Evolutionary conservation across 1,140 invertebrate species (phyloP).

Genomic region (Scylla paramamosain): DNA sequence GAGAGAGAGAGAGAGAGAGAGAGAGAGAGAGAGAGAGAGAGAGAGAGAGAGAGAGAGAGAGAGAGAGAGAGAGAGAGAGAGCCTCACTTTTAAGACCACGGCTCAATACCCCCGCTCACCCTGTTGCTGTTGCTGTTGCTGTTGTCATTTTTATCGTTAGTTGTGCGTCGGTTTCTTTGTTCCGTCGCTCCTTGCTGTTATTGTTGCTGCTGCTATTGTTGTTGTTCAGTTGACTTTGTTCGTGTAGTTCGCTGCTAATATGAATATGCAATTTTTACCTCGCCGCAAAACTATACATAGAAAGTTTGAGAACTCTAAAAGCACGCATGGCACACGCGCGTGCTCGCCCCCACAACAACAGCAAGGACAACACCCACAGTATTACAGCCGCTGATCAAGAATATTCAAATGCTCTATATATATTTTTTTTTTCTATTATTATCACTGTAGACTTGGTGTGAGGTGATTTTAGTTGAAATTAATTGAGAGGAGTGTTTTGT

Average conservation of each 20-base stretch:
- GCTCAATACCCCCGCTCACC: background rate
- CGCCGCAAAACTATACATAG: background rate
- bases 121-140: slow-evolving; percentile 18
- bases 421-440: too few species aligned
- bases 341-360: too few species aligned
- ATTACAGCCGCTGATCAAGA: too few species aligned
- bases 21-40: background rate
- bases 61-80: background rate
- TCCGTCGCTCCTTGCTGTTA: background rate
- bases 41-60: slow-evolving; percentile 18
- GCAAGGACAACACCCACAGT: too few species aligned
- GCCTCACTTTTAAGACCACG: slow-evolving; percentile 24
- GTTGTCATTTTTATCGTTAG: background rate
- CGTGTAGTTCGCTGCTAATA: background rate
- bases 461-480: too few species aligned
- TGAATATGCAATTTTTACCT: background rate
- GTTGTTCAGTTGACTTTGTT: background rate
- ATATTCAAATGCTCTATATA: too few species aligned
- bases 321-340: too few species aligned
- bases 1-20: background rate
- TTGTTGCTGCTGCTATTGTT: background rate
- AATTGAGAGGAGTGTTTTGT: too few species aligned
- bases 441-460: too few species aligned
- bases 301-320: too few species aligned
- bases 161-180: background rate